Evolutionary conservation across 2,888 invertebrate species (phyloP), one percentile per base, ranked within the genome.

Genomic region (Trachelus tabidus): DNA sequence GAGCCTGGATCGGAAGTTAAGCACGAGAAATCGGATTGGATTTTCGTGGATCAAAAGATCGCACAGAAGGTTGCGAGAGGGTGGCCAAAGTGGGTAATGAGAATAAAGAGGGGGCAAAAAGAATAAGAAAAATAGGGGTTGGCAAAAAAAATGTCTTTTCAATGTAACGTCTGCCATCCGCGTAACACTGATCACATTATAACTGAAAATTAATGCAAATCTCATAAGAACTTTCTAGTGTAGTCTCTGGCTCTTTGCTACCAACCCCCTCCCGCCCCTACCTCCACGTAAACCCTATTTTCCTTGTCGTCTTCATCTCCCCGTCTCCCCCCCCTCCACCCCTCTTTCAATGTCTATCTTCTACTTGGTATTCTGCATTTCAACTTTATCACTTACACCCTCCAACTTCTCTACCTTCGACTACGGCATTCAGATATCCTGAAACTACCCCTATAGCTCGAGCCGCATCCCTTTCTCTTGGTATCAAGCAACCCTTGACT

Each of bases 131-230:
- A 30, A 68, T 35, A 31, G 12, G 73, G 73, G 34, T 30, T 34
- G 33, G 33, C 4, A 12, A 4, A 34, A 15, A 30, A 71, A 71
- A 34, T 30, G 71, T 30, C 71, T 33, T 23, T 34, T 31, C 71
- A 15, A 34, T 56, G 30, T 33, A 71, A 30, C 71, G 34, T 34
- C 71, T 15, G 31, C 71, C 71, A 31, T 34, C 74, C 31, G n/a
- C n/a, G 23, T 37, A 79, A 73, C 73, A 40, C 40, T 76, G 69
- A 76, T 79, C 79, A 76, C 74, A 76, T 79, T 79, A 79, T 73
- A 68, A 79, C 74, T 37, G 79, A 79, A 79, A 79, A 79, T 79
- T 76, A 76, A 79, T 79, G 79, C 79, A 79, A 79, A 79, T 79
- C 79, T 79, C 35, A 74, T 79, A 76, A 76, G 76, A 34, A 30